Percentiles rank a stretch among this genome's conserved stretches.
phyloP scores from a whole-genome alignment of 2,797 vertebrate genomes.

The Enteromius unitaeniatus region DNA sequence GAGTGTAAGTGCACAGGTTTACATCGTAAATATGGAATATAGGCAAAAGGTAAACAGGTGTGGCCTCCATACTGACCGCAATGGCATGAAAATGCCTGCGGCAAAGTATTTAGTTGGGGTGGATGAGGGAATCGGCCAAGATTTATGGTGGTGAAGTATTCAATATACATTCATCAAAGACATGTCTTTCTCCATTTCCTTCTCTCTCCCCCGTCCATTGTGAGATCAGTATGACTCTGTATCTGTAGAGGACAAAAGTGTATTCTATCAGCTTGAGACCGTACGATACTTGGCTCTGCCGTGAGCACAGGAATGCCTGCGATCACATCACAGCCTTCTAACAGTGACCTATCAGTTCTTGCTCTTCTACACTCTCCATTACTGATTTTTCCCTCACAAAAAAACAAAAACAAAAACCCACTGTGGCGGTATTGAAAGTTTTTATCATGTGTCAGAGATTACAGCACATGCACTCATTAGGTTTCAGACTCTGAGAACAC shows the following conservation, averaged over 20 bases:
- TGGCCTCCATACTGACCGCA: slow-evolving; percentile 12
- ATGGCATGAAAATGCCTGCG: slow-evolving; percentile 28
- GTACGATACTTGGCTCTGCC: slow-evolving; percentile 38
- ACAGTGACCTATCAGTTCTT: slow-evolving; percentile 43
- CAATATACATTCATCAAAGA: slow-evolving; percentile 23
- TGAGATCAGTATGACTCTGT: slow-evolving; percentile 44
- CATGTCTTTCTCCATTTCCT: slow-evolving; percentile 24
- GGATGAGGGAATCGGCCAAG: slow-evolving; percentile 15
- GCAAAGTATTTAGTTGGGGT: slow-evolving; percentile 15
- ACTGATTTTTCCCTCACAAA: neutral
- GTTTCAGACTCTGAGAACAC: slow-evolving; percentile 24
- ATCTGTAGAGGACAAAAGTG: slow-evolving; percentile 49
- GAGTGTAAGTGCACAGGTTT: neutral
- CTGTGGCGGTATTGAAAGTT: neutral
- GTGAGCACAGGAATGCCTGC: slow-evolving; percentile 14
- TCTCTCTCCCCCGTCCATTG: slow-evolving; percentile 7
- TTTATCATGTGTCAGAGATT: slow-evolving; percentile 27
- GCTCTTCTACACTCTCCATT: slow-evolving; percentile 25
- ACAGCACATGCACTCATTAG: slow-evolving; percentile 25
- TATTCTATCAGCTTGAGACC: slow-evolving; percentile 19
- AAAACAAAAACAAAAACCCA: neutral
- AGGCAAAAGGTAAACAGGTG: slow-evolving; percentile 39
- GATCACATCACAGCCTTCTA: slow-evolving; percentile 36
- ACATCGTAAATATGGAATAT: neutral
- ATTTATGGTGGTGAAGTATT: slow-evolving; percentile 19